These are phyloP conservation scores for Peromyscus eremicus DNA, from an alignment of 2,797 vertebrate genomes.

Conservation along the genomic window DNA sequence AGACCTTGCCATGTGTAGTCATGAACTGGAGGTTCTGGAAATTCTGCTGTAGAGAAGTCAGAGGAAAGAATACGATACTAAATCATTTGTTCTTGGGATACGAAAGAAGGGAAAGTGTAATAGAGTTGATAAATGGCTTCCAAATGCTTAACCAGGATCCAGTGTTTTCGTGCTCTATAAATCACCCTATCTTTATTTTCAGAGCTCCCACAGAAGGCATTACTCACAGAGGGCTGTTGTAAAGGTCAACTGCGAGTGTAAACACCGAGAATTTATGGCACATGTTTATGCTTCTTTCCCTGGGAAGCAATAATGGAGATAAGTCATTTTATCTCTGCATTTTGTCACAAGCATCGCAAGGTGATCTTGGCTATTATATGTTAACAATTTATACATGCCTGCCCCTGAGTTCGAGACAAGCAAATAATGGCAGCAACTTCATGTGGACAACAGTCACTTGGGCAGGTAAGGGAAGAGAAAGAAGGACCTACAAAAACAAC, in stretches of 20 bases:
- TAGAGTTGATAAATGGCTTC: slow-evolving; percentile 36
- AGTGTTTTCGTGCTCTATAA: slow-evolving; percentile 7
- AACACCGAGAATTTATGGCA: slow-evolving; percentile 39
- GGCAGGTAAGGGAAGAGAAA: not conserved
- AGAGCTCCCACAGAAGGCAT: not conserved
- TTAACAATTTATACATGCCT: not conserved
- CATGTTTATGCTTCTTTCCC: slow-evolving; percentile 31
- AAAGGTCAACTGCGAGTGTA: not conserved
- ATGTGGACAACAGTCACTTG: not conserved
- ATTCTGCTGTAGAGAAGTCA: not conserved
- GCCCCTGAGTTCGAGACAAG: not conserved
- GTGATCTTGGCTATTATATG: not conserved
- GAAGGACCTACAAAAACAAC: not conserved
- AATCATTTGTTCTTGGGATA: slow-evolving; percentile 36
- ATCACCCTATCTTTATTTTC: slow-evolving; percentile 56
- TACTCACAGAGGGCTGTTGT: not conserved
- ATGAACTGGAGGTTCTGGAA: slow-evolving; percentile 18
- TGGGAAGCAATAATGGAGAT: slow-evolving; percentile 8
- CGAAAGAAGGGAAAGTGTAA: slow-evolving; percentile 13
- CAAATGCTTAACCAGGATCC: slow-evolving; percentile 32
- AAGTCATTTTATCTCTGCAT: slow-evolving; percentile 15
- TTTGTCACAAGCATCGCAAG: not conserved
- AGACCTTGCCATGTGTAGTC: not conserved
- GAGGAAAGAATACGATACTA: not conserved
- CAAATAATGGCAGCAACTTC: not conserved